phyloP scores from a whole-genome alignment of 2,113 vertebrate genomes.

The Cyanoramphus novaezelandiae region DNA sequence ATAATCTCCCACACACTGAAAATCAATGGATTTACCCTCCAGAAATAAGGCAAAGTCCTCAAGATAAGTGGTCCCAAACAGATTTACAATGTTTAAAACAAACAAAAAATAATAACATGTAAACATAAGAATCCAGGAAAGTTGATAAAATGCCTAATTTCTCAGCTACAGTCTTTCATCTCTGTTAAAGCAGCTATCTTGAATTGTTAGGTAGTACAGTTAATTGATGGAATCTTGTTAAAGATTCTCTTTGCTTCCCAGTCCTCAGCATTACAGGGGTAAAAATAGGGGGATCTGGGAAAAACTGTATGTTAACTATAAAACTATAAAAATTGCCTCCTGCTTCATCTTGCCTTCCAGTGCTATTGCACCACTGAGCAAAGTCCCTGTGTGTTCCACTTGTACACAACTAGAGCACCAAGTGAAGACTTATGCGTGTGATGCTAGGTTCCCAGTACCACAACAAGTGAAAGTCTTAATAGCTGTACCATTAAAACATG shows the following conservation, averaged over 20 bases:
- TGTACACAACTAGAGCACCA: background rate
- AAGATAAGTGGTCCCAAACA: background rate
- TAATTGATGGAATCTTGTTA: slow-evolving; percentile 2
- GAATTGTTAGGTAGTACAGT: background rate
- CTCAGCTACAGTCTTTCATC: slow-evolving; percentile 5
- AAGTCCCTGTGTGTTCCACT: background rate
- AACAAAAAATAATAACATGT: background rate
- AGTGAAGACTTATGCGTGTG: rapidly evolving
- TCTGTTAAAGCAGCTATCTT: background rate
- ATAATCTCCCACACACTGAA: background rate
- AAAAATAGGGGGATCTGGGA: background rate
- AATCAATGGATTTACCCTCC: background rate
- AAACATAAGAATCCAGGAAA: background rate
- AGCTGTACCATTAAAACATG: background rate
- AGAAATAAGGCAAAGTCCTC: background rate
- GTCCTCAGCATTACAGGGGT: background rate
- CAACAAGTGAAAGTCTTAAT: background rate
- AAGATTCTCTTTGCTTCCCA: background rate
- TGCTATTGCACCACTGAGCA: background rate
- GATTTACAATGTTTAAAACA: background rate
- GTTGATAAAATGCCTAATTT: background rate
- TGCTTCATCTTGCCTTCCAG: background rate
- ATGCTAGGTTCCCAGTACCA: background rate
- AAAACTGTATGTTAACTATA: background rate
- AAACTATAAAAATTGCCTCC: background rate